phyloP scores from a whole-genome alignment of 2,113 vertebrate species.

The Solenodon paradoxus region DNA sequence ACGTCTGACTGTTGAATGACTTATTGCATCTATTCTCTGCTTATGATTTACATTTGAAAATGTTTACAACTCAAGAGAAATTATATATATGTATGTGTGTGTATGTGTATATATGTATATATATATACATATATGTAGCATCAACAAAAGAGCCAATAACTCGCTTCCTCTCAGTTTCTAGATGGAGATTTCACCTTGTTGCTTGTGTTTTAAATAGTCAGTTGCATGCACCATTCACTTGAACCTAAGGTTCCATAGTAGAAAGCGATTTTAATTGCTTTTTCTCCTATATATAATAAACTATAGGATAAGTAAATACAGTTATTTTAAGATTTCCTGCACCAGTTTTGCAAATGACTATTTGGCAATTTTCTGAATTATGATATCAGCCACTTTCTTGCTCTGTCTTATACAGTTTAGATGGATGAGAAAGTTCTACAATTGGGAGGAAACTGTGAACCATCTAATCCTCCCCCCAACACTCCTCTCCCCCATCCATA shows the following conservation, averaged over 20 bases:
- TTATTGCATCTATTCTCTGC: neutral
- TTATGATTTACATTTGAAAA: constrained; percentile 5
- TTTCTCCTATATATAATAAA: neutral
- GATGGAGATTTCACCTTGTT: neutral
- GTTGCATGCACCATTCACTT: neutral
- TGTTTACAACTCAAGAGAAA: constrained; percentile 7
- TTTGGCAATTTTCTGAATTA: neutral
- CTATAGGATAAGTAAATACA: neutral
- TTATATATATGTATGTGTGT: neutral
- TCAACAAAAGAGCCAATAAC: neutral
- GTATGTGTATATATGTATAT: neutral
- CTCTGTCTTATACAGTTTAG: neutral
- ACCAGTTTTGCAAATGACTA: neutral
- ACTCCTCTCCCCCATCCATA: neutral
- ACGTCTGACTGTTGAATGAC: neutral
- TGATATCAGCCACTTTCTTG: neutral
- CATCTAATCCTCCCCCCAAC: neutral
- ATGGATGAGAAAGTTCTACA: neutral
- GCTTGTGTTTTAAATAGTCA: neutral
- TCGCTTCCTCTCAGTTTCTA: neutral
- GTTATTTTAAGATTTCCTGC: neutral
- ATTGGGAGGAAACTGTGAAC: neutral
- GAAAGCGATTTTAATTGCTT: neutral
- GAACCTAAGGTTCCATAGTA: neutral
- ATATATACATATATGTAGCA: neutral